Percentiles rank a stretch among this genome's conserved stretches.
Evolutionary conservation across 1,140 invertebrate species (phyloP).

Genomic region (Trichonephila inaurata): DNA sequence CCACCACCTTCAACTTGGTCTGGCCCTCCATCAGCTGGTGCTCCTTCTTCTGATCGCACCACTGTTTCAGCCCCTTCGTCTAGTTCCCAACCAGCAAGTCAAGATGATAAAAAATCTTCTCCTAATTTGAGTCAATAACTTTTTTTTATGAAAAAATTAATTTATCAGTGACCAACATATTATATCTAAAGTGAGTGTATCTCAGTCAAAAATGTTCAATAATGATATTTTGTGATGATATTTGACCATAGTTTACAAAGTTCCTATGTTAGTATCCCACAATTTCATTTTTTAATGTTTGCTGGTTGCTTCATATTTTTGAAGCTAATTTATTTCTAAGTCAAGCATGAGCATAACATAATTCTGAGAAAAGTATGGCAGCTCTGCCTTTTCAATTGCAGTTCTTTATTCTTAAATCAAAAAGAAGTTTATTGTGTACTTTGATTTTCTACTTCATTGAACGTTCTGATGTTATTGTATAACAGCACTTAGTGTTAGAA

Average conservation of each 20-base stretch:
- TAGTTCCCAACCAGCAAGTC: conserved; percentile 72
- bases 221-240: conserved; percentile 68
- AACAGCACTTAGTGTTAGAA: too few relatives aligned
- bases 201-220: conserved; percentile 58
- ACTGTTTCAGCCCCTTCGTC: conserved; percentile 68
- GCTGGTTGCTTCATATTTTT: neutral
- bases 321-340: conserved; percentile 1
- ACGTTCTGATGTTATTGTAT: too few relatives aligned
- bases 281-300: neutral
- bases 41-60: conserved; percentile 65
- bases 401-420: neutral
- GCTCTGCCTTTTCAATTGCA: neutral
- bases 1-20: conserved; percentile 74
- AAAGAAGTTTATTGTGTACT: neutral
- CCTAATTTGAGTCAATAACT: conserved; percentile 76
- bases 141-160: conserved; percentile 47
- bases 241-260: conserved; percentile 62
- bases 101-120: conserved; percentile 77
- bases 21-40: conserved; percentile 70
- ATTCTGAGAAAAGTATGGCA: neutral
- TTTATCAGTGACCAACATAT: conserved; percentile 56
- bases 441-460: neutral
- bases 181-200: conserved; percentile 45
- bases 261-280: conserved; percentile 68
- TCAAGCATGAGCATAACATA: neutral